A percentile compares a stretch with the other conserved stretches of the same genome.
Evolutionary conservation across 2,113 vertebrate genomes (phyloP).

Genomic region (Phoenicopterus ruber): DNA sequence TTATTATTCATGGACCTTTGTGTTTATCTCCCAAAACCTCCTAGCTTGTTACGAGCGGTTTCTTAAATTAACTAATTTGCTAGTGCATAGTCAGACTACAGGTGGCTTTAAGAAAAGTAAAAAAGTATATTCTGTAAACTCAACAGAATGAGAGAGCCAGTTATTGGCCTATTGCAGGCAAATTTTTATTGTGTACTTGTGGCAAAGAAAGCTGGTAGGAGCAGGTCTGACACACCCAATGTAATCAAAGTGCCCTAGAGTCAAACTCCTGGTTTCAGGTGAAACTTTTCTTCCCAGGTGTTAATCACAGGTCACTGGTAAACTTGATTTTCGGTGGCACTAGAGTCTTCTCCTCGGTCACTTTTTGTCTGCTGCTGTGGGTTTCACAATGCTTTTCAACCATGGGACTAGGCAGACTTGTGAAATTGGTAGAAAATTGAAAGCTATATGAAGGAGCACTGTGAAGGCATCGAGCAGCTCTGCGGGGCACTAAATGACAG

Average conservation of each 20-base stretch:
- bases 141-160: neutral
- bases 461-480: neutral
- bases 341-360: neutral
- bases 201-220: neutral
- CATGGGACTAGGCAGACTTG: neutral
- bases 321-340: neutral
- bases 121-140: neutral
- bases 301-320: neutral
- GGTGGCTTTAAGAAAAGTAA: neutral
- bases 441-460: neutral
- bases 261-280: slow-evolving; percentile 8
- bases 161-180: neutral
- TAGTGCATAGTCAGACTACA: neutral
- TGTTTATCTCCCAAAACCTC: neutral
- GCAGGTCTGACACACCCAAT: neutral
- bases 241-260: neutral
- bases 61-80: neutral
- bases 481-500: neutral
- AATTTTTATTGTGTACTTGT: neutral
- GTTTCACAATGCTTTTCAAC: neutral
- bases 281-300: neutral
- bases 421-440: neutral
- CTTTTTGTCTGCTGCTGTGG: neutral
- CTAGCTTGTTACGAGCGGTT: neutral
- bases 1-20: neutral